Base-by-base conservation (phyloP, 2,113 vertebrate genomes). In the Etheostoma spectabile region DNA sequence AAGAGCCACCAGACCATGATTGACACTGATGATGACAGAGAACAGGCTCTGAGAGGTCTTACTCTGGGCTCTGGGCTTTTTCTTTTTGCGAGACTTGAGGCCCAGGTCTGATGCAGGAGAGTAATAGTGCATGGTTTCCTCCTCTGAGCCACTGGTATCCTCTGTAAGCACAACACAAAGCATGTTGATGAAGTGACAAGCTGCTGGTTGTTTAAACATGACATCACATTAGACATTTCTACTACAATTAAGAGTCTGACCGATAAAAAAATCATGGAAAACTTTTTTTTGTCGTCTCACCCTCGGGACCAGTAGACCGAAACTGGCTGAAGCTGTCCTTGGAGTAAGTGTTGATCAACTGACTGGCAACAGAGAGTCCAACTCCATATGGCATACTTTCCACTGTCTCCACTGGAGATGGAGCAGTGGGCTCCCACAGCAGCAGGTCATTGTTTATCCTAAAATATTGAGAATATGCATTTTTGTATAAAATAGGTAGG, bases 391-490 rank as follows among this genome's bases (percentile, higher is more conserved):
- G 97, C 93, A 99, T 95, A 87, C 95, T 98, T 89, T 99, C 98
- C 79, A 98, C 95, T 0, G 98, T 99, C 94, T 99, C 98, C 80
- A 99, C 98, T 19, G 98, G 98, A 65, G 98, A 99, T 6, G 98
- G 98, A 81, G 98, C 98, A 33, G 97, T 99, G 60, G 98, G 98
- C 89, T 99, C 98, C 98, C 98, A 99, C 6, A 99, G 94, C 27
- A 99, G 88, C 83, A 99, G 92, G 86, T 99, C 98, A 88, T 99
- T 99, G 89, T 98, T 99, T 92, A 99, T 96, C 91, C 98, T 99
- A 91, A 18, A 86, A 93, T 86, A 83, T 76, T 84, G 79, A 94
- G n/a, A 83, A 92, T 48, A 88, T n/a, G 19, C 1, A 35, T 67
- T 42, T 38, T 71, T 11, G 27, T 38, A 49, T 16, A 11, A 18